Conservation (phyloP, 2,113 vertebrate species). For the Percopsis transmontana region DNA sequence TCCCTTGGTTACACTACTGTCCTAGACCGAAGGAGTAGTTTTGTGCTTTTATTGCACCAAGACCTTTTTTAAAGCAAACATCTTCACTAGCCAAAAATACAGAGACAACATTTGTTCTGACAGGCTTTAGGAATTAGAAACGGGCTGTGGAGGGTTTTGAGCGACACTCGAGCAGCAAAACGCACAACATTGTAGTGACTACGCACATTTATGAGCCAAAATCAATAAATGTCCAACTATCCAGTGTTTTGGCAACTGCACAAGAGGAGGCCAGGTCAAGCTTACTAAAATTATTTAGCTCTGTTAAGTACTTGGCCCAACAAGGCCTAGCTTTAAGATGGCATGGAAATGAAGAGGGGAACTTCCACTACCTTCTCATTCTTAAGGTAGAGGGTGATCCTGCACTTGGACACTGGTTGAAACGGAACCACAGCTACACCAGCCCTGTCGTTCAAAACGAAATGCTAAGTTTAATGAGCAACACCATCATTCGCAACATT, state of each 20-base stretch:
- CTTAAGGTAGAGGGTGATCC: slow-evolving; percentile 13
- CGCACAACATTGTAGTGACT: background rate
- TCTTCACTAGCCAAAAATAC: background rate
- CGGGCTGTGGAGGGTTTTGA: background rate
- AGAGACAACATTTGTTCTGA: background rate
- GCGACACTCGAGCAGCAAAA: background rate
- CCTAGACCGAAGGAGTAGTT: background rate
- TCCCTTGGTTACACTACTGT: slow-evolving; percentile 14
- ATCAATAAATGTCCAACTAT: background rate
- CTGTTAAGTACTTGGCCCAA: slow-evolving; percentile 2
- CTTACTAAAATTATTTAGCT: slow-evolving; percentile 10
- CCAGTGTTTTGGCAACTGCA: background rate
- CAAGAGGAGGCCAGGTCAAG: slow-evolving; percentile 10
- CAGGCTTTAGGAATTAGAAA: slow-evolving; percentile 4
- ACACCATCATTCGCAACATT: background rate
- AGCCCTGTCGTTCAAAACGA: slow-evolving; percentile 2
- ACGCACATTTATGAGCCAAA: background rate
- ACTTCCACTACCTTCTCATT: slow-evolving; percentile 7
- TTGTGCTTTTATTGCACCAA: no score
- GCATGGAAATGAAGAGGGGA: slow-evolving; percentile 1
- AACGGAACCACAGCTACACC: background rate
- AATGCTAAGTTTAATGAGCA: slow-evolving; percentile 8
- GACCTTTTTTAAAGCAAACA: background rate
- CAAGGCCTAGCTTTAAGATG: slow-evolving; percentile 2
- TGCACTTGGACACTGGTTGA: slow-evolving; percentile 11